Percentiles rank a stretch among this genome's conserved stretches.
These are phyloP conservation scores for Dasyprocta punctata DNA, from an alignment of 2,113 vertebrate genomes.

Conservation along the genomic window DNA sequence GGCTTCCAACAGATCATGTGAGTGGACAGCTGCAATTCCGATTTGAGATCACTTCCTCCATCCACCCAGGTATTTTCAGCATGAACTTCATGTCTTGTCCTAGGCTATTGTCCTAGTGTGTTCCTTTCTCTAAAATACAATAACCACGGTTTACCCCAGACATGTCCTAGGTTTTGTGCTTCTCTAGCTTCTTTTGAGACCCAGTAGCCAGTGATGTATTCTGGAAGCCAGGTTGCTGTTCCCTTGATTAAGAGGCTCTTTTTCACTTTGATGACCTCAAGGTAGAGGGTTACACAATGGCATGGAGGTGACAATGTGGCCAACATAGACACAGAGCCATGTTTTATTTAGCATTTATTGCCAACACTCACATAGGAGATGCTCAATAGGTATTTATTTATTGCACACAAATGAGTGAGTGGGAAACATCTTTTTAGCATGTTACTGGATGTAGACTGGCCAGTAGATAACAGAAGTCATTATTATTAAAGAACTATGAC, in stretches of 20 bases:
- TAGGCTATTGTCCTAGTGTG: neutral
- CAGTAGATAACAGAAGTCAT: neutral
- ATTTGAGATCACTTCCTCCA: conserved; percentile 97
- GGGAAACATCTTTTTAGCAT: neutral
- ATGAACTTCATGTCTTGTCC: conserved; percentile 50
- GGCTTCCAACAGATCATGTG: conserved; percentile 97
- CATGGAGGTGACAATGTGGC: neutral
- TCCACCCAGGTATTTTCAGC: conserved; percentile 93
- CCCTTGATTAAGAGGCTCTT: neutral
- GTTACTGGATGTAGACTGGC: neutral
- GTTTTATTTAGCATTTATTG: neutral
- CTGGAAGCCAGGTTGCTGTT: conserved; percentile 41
- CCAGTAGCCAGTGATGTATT: conserved; percentile 33
- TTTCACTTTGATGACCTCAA: conserved; percentile 33
- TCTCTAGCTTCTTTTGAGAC: conserved; percentile 24
- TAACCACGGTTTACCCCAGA: conserved; percentile 27
- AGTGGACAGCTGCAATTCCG: conserved; percentile 98
- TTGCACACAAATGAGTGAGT: neutral
- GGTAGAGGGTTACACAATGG: neutral
- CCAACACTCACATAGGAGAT: neutral
- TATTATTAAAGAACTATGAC: neutral
- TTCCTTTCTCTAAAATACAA: conserved; percentile 47
- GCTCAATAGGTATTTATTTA: neutral
- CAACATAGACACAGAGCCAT: neutral
- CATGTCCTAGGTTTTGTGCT: conserved; percentile 13